These are phyloP conservation scores for Drosophila fuyamai DNA, from an alignment of 1,140 invertebrate genomes.

Conservation along the genomic window DNA sequence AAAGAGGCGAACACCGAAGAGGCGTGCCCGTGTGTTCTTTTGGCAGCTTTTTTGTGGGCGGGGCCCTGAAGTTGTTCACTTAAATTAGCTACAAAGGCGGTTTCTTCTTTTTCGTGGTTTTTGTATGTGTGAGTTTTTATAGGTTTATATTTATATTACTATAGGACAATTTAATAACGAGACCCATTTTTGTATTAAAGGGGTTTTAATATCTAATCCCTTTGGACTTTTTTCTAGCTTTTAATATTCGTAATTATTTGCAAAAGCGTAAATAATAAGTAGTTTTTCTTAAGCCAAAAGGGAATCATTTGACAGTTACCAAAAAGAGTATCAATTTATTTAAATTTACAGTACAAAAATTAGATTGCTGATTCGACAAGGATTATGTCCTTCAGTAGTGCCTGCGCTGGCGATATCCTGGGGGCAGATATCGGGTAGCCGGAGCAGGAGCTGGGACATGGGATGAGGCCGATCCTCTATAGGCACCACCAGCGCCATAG, in stretches of 20 bases:
- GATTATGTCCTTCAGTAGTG: constrained; percentile 43
- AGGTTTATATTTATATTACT: not conserved
- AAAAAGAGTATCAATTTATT: constrained; percentile 2
- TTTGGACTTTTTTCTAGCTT: no score
- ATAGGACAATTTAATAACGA: not conserved
- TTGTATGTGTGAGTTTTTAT: not conserved
- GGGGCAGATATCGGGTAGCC: constrained; percentile 60
- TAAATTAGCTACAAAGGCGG: constrained; percentile 38
- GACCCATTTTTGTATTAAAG: not conserved
- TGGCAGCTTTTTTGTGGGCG: constrained; percentile 15
- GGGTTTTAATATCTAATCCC: no score
- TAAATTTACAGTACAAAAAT: not conserved
- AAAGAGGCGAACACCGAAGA: constrained; percentile 51
- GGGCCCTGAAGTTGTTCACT: constrained; percentile 33
- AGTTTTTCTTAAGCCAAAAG: no score
- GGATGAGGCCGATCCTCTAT: constrained; percentile 49
- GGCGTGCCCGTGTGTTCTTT: constrained; percentile 49
- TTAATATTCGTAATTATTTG: no score
- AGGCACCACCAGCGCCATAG: constrained; percentile 50
- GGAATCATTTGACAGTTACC: not conserved
- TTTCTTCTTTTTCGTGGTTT: not conserved
- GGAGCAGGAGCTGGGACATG: constrained; percentile 40
- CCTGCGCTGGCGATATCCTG: constrained; percentile 67
- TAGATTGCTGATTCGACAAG: not conserved
- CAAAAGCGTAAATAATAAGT: no score